Conservation (phyloP, 1,140 invertebrate species). For the Wiebesia pumilae region DNA sequence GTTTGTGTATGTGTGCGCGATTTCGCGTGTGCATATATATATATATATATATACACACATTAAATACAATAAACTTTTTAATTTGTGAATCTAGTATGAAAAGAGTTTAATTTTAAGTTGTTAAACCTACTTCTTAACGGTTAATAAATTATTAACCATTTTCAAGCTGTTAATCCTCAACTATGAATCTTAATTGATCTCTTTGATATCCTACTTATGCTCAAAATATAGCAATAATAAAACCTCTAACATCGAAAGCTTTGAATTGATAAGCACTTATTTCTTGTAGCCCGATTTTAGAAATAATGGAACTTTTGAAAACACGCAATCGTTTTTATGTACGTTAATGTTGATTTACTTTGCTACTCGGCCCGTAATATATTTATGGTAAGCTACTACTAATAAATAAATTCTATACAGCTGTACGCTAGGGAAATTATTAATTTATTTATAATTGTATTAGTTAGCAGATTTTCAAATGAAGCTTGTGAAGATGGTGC, state of each 20-base stretch:
- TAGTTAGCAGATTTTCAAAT: not conserved
- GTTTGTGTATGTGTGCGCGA: too few species aligned
- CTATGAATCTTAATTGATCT: not conserved
- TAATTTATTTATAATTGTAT: not conserved
- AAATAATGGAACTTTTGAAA: not conserved
- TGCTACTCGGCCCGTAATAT: not conserved
- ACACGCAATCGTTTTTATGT: not conserved
- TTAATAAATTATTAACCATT: not conserved
- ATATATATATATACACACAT: too few species aligned
- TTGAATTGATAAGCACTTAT: not conserved
- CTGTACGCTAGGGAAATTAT: not conserved
- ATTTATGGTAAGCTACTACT: not conserved
- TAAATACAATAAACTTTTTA: too few species aligned
- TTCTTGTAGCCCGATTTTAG: not conserved
- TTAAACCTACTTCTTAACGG: too few species aligned
- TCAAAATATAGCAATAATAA: not conserved
- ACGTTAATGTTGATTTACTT: conserved; percentile 10
- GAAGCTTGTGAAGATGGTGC: not conserved
- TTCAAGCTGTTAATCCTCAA: not conserved
- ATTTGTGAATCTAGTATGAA: too few species aligned
- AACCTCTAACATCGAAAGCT: not conserved
- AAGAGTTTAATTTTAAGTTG: too few species aligned
- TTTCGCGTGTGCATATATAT: too few species aligned
- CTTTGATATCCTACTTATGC: not conserved
- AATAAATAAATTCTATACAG: not conserved